Evolutionary conservation across 2,888 invertebrate species (phyloP), one percentile per base, ranked within the genome.

Genomic region (Galerucella nymphaeae): DNA sequence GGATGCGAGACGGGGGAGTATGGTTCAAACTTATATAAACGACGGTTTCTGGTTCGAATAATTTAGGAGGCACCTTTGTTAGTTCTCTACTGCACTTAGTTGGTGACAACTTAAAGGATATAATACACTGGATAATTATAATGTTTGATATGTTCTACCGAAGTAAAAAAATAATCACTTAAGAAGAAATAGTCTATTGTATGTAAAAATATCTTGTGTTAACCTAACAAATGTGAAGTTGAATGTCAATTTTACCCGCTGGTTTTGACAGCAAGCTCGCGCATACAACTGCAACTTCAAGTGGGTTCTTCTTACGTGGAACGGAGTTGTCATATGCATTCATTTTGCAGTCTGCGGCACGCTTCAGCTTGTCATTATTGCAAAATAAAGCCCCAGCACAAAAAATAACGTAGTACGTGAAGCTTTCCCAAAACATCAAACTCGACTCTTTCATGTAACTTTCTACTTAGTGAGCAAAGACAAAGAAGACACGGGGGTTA

Each of bases 21-120:
- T 76, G 16, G 76, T 75, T 75, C 71, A 71, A 77, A 77, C 74
- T 77, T 77, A 74, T 71, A 76, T 69, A 69, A 69, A 69, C 57
- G 70, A 41, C 64, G 55, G 18, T 62, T 62, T 62, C 55, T 69
- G 75, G 55, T 59, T 57, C 61, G 62, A 42, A 70, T 76, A 76
- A 76, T 75, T 76, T 73, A 76, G 68, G 70, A 65, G 73, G 61
- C 75, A 75, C 75, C 73, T 75, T 75, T 73, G 75, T 72, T 63
- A 53, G 53, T 5, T 18, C 53, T 10, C 53, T 18, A 53, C 48
- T n/a, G n/a, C n/a, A 48, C 14, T 48, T 14, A 48, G 48, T 53
- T 53, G 53, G 53, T 18, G 16, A 53, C 9, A 53, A 53, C 53
- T 53, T 9, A 18, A 16, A 9, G 18, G 18, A 53, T 53, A 53